Base-by-base conservation (phyloP, 2,888 invertebrate species). In the Trissoscelio sp. region DNA sequence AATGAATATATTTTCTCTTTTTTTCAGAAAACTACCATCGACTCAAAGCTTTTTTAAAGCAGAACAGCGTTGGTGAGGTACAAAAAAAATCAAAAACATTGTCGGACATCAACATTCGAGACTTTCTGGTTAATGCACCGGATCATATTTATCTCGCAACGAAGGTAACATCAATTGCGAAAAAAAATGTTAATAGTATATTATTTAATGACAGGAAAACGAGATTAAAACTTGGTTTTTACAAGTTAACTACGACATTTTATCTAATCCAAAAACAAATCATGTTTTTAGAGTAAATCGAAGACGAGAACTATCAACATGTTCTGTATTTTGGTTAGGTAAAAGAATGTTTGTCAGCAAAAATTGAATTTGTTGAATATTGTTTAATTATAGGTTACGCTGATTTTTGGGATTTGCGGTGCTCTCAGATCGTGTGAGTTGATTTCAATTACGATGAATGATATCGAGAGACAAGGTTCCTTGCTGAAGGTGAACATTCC, bases 71-170 rank as follows among this genome's bases (percentile, higher is more conserved):
- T 60, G 51, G 72, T 9, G 39, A 60, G 12, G 18, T 34, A 16
- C 16, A 44, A 16, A 73, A 78, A 51, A 69, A 78, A 42, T 73
- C 74, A 1, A 81, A 57, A 62, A 44, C 57, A 37, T 69, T 82
- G 7, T 42, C 67, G 11, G 42, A 75, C 24, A 53, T 39, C 3
- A 31, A 82, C n/a, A 18, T 82, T 1, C 14, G 70, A 37, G 18
- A 55, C 3, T 82, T 79, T 46, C 34, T 79, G 2, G 11, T 62
- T 9, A 20, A 79, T 14, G 86, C 85, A 11, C 83, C 85, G 11
- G 82, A 86, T 81, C 7, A 69, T 16, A 62, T 81, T 57, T 84
- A 84, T 74, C 64, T 86, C 37, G 73, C 70, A 18, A 81, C 77
- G 37, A 86, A 77, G 77, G 73, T 78, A 79, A 79, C 20, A 24